Conservation (phyloP, 2,888 invertebrate genomes). For the Epistrophella euchroma region DNA sequence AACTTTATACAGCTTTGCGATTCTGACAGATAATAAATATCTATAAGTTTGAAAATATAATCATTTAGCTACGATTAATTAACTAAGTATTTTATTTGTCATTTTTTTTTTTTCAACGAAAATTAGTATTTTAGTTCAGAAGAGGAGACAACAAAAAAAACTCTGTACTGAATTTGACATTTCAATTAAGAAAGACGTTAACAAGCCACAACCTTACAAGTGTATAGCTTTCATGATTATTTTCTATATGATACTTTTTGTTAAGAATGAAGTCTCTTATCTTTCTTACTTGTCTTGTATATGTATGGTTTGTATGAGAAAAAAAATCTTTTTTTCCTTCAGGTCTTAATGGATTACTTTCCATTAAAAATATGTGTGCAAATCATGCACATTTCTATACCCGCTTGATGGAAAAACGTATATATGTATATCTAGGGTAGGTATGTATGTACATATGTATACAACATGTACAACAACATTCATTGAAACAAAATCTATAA, state of each 20-base stretch:
- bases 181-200: slow-evolving; percentile 12
- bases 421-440: too few species aligned
- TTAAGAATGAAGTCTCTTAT: not conserved
- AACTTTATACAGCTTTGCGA: not conserved
- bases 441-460: not conserved
- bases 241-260: not conserved
- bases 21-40: not conserved
- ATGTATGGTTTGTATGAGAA: not conserved
- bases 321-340: not conserved
- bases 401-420: too few species aligned
- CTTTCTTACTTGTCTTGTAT: not conserved
- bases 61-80: not conserved
- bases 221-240: not conserved
- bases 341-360: slow-evolving; percentile 20
- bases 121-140: not conserved
- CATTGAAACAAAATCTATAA: not conserved
- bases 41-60: not conserved
- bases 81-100: not conserved
- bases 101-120: not conserved
- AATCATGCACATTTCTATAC: slow-evolving; percentile 16
- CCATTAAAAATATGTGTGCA: slow-evolving; percentile 15
- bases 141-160: not conserved
- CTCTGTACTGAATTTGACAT: slow-evolving; percentile 5
- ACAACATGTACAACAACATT: not conserved
- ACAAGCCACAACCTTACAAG: not conserved